Evolutionary conservation across 2,113 vertebrate species (phyloP), one percentile per base, ranked within the genome.

Genomic region (Entelurus aequoreus): DNA sequence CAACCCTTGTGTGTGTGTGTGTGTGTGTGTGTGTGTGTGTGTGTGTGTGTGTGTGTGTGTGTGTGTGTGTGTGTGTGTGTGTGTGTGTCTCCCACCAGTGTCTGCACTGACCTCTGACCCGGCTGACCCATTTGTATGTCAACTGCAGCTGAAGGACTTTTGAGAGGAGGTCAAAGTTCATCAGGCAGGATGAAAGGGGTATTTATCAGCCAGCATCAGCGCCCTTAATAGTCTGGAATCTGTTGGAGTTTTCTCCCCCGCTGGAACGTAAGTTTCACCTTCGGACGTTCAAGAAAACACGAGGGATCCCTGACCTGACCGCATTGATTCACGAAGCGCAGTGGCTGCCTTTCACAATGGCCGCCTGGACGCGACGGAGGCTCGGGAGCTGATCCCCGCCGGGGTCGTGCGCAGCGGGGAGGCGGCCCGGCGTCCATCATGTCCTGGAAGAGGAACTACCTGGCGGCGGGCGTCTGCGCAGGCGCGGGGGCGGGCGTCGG

Each of bases 361-460:
- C 53, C 63, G 58, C 63, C 12, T 40, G 58, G 14, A 68, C 19
- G 57, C 54, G 36, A 69, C 65, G 48, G 60, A 73, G 55, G 12
- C 48, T 66, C 53, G 71, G 69, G 67, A 84, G 78, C 36, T 86
- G 77, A 85, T 83, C 57, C 54, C 77, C 73, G 69, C 79, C 36
- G 70, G 63, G 72, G 80, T 65, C 74, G 71, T 65, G 58, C 73
- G 75, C 81, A 71, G 68, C 57, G 37, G 15, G 47, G 56, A 21
- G 44, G 63, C 9, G 7, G 40, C 47, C 28, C 46, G 44, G 8
- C 35, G 78, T 71, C 77, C 72, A 84, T 76, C 79, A 90, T 91
- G 90, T 91, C 88, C 82, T 90, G 88, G 88, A 90, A 90, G 78
- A 79, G 88, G 75, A 89, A 90, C 87, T 90, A 89, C 79, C 89